Evolutionary conservation across 1,140 invertebrate species (phyloP).

Genomic region (Portunus trituberculatus): DNA sequence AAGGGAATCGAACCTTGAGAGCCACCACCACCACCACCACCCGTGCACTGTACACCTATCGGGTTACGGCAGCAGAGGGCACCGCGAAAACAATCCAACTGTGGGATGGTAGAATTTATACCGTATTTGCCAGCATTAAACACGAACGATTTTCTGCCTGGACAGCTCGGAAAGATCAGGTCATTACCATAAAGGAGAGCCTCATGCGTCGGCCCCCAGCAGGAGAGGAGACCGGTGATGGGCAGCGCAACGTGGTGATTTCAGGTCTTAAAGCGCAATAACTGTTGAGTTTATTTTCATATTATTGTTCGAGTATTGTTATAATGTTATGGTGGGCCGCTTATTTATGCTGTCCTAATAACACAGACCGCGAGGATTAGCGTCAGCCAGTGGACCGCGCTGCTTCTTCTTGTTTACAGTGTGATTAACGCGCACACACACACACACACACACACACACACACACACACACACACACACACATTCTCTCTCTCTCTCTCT

Average conservation of each 20-base stretch:
- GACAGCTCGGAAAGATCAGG: background rate
- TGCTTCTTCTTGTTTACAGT: background rate
- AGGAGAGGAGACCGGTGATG: background rate
- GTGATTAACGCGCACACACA: background rate
- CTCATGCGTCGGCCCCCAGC: background rate
- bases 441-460: no score
- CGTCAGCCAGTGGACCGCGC: background rate
- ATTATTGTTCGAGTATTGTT: background rate
- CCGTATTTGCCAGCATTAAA: background rate
- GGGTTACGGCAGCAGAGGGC: no score
- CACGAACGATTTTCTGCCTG: background rate
- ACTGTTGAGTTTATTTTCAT: background rate
- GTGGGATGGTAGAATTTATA: no score
- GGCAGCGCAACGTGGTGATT: background rate
- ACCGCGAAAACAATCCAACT: no score
- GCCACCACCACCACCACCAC: no score
- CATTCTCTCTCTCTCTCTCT: no score
- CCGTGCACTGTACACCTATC: no score
- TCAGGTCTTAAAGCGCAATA: background rate
- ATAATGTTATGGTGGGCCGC: background rate
- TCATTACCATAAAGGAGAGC: background rate
- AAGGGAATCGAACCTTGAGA: no score
- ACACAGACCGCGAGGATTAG: background rate
- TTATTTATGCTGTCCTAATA: constrained; percentile 1
- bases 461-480: no score